Percentiles rank a stretch among this genome's conserved stretches.
Evolutionary conservation across 2,797 vertebrate species (phyloP).

Genomic region (Sphaeramia orbicularis): DNA sequence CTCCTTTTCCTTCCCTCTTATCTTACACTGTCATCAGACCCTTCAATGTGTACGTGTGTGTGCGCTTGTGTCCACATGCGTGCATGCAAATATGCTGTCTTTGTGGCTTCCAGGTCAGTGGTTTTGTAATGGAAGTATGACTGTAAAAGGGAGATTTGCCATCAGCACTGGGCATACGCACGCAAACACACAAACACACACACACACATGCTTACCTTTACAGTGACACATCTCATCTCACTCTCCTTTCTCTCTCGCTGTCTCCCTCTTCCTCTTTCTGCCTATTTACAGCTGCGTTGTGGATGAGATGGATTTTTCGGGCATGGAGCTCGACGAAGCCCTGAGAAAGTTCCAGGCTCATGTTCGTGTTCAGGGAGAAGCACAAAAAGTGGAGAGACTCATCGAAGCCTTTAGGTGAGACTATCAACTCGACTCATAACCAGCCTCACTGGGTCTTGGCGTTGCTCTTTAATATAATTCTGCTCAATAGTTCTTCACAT

Average conservation of each 20-base stretch:
- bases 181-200: neutral
- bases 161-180: conserved; percentile 49
- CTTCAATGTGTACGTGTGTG: conserved; percentile 19
- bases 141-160: conserved; percentile 62
- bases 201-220: conserved; percentile 32
- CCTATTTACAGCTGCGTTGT: conserved; percentile 91
- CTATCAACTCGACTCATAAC: conserved; percentile 44
- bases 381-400: conserved; percentile 98
- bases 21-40: conserved; percentile 44
- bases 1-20: conserved; percentile 48
- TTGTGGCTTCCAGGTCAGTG: conserved; percentile 75
- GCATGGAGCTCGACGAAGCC: conserved; percentile 98
- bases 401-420: conserved; percentile 98
- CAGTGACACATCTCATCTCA: conserved; percentile 23
- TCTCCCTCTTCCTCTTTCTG: conserved; percentile 10
- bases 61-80: conserved; percentile 12
- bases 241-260: neutral
- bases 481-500: conserved; percentile 41
- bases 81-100: conserved; percentile 44
- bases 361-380: conserved; percentile 97
- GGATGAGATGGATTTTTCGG: conserved; percentile 99
- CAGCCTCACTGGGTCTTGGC: conserved; percentile 33
- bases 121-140: conserved; percentile 64
- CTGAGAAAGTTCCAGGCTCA: conserved; percentile 99
- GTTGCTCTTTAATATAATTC: conserved; percentile 41